These are phyloP conservation scores for Rhabdophis nuchalis DNA, from an alignment of 2,797 vertebrate genomes.

Conservation along the genomic window DNA sequence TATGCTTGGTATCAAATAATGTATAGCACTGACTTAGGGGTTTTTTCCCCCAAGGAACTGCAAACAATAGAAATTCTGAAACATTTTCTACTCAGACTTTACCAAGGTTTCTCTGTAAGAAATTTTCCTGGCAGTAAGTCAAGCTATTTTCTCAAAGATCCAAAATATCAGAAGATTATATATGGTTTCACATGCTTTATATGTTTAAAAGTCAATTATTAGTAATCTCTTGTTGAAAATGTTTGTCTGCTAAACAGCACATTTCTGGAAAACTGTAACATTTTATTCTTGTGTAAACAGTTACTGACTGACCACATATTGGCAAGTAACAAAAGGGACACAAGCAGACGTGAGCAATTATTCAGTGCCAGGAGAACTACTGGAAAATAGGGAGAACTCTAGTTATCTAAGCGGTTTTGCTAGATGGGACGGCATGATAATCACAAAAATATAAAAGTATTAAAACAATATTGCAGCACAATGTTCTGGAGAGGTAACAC, in stretches of 20 bases:
- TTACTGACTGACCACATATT: constrained; percentile 10
- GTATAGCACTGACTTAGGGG: not conserved
- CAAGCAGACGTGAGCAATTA: constrained; percentile 12
- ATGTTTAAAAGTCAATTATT: not conserved
- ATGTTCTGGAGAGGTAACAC: not conserved
- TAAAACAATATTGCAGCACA: not conserved
- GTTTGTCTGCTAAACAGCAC: not conserved
- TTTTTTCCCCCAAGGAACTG: not conserved
- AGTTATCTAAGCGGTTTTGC: not conserved
- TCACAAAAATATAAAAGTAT: not conserved
- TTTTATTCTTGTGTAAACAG: not conserved
- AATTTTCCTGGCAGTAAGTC: not conserved
- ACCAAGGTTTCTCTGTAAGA: not conserved
- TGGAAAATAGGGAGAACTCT: not conserved
- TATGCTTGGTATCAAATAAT: not conserved
- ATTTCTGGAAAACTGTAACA: not conserved
- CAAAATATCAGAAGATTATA: not conserved
- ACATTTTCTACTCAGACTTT: not conserved
- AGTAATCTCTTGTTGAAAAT: not conserved
- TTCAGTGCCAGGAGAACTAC: not conserved
- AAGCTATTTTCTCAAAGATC: not conserved
- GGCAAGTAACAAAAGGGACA: constrained; percentile 7
- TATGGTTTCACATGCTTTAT: not conserved
- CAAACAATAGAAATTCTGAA: not conserved
- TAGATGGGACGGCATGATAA: not conserved